Evolutionary conservation across 2,888 invertebrate genomes (phyloP).

Genomic region (Ypsolopha scabrella): DNA sequence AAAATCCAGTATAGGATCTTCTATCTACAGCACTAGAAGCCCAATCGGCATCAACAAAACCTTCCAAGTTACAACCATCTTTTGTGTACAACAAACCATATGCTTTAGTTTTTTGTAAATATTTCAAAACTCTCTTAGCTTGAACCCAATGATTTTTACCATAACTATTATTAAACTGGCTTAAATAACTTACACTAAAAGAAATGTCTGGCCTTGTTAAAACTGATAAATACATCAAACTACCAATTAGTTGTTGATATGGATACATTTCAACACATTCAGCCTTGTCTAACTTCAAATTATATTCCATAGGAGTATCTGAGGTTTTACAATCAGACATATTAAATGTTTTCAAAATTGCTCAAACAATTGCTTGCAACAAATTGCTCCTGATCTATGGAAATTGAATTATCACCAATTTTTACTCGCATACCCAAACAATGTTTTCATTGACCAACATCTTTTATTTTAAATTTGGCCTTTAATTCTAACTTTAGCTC

Average conservation of each 20-base stretch:
- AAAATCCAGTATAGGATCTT: conserved; percentile 4
- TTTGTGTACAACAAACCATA: conserved; percentile 12
- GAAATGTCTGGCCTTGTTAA: conserved; percentile 13
- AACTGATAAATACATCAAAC: conserved; percentile 13
- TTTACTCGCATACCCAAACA: conserved; percentile 7
- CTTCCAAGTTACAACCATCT: not conserved
- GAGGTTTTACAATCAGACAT: conserved; percentile 7
- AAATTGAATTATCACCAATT: conserved; percentile 1
- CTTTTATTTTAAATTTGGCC: conserved; percentile 8
- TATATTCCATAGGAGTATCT: conserved; percentile 8
- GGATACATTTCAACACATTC: conserved; percentile 1
- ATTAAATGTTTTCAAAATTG: conserved; percentile 5
- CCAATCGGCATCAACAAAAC: conserved; percentile 7
- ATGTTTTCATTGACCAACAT: conserved; percentile 4
- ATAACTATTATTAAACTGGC: conserved; percentile 15
- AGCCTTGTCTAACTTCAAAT: conserved; percentile 3
- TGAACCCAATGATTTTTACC: conserved; percentile 10
- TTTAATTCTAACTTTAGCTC: conserved; percentile 4
- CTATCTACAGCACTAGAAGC: conserved; percentile 1
- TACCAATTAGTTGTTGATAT: conserved; percentile 5
- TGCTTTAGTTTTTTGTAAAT: conserved; percentile 10
- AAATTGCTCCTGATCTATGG: conserved; percentile 7
- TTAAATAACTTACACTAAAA: conserved; percentile 12
- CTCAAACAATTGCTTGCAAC: conserved; percentile 6
- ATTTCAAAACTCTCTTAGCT: conserved; percentile 12